Evolutionary conservation across 2,888 invertebrate genomes (phyloP), one percentile per base, ranked within the genome.

Genomic region (Venusia cambrica): DNA sequence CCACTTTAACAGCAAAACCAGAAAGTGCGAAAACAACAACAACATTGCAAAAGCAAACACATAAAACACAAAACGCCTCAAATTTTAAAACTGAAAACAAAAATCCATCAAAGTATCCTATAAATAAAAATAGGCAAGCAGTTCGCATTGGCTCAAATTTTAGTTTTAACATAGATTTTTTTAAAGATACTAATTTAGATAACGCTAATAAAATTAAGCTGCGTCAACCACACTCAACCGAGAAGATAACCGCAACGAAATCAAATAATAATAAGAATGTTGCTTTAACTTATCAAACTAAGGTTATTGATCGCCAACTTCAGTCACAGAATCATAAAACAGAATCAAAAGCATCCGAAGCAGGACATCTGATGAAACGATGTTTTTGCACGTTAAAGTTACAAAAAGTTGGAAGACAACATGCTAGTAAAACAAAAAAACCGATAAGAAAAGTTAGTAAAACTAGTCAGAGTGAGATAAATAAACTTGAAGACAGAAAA

Each of bases 311-410:
- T 39, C 41, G 32, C 29, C 20, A 38, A 25, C 16, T 39, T n/a
- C 48, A 54, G 29, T 28, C 11, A 17, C n/a, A 16, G 18, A 27
- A 20, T 10, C 19, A 26, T 16, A 35, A 32, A 31, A 42, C 12
- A 36, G 27, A 28, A 33, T 44, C 47, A 18, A 45, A 14, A 26
- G 44, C 30, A 11, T 39, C 50, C 14, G 46, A 45, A 18, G 19
- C 45, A 8, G 34, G 37, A 6, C 38, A 41, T 16, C 35, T 40
- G 21, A 33, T 51, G 9, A 54, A 57, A 45, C 43, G 54, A 19
- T 59, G 56, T 41, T 67, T 71, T 45, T 69, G 65, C 45, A 64
- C 63, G 8, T 42, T 62, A 35, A 51, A 57, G 26, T 49, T 66
- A 10, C 42, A 57, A 20, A 53, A 56, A n/a, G n/a, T 22, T 7